Evolutionary conservation across 2,797 vertebrate genomes (phyloP).

Genomic region (Nannoperca australis): DNA sequence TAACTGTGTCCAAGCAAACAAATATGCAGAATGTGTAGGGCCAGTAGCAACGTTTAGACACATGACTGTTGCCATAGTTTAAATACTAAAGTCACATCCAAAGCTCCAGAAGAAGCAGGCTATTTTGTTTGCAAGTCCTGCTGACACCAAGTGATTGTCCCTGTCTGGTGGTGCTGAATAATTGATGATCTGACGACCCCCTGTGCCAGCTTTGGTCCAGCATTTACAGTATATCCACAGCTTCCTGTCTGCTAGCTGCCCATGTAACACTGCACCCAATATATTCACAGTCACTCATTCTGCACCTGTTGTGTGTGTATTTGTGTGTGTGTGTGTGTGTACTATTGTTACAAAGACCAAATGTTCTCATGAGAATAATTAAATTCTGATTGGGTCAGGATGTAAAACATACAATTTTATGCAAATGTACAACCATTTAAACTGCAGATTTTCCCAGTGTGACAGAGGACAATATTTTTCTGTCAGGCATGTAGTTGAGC

Average conservation of each 20-base stretch:
- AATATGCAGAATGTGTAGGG: neutral
- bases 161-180: slow-evolving; percentile 76
- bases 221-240: slow-evolving; percentile 57
- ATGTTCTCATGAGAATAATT: neutral
- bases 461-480: neutral
- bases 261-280: slow-evolving; percentile 38
- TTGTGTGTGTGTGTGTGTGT: slow-evolving; percentile 9
- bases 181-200: slow-evolving; percentile 71
- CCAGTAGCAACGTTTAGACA: neutral
- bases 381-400: neutral
- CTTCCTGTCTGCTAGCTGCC: slow-evolving; percentile 64
- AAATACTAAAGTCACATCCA: neutral
- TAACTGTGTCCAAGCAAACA: neutral
- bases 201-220: slow-evolving; percentile 40
- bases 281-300: slow-evolving; percentile 38
- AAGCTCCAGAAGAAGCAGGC: slow-evolving; percentile 13
- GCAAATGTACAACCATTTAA: neutral
- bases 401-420: neutral
- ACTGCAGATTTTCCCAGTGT: neutral
- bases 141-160: slow-evolving; percentile 66
- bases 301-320: slow-evolving; percentile 52
- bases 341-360: neutral
- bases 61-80: neutral
- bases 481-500: neutral
- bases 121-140: slow-evolving; percentile 42